Percentiles rank a stretch among this genome's conserved stretches.
Conservation (phyloP, 2,797 vertebrate species). For the Lithobates sylvaticus region DNA sequence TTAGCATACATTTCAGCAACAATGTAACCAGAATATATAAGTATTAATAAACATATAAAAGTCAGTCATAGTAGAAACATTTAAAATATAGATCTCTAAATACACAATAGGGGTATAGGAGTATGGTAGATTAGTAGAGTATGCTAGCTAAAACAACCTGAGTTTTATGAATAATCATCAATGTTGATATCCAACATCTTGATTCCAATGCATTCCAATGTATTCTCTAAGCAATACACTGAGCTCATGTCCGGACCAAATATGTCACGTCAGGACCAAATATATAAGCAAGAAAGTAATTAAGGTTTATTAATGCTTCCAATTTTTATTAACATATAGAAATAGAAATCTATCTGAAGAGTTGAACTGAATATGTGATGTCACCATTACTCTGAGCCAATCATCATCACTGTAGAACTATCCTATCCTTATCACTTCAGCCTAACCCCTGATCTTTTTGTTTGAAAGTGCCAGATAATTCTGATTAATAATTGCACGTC, state of each 20-base stretch:
- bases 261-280: background rate
- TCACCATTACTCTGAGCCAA: background rate
- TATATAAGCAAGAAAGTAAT: too few species aligned
- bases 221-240: background rate
- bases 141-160: too few species aligned
- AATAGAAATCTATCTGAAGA: background rate
- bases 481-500: constrained; percentile 40
- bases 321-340: background rate
- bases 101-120: too few species aligned
- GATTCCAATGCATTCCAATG: too few species aligned
- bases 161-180: too few species aligned
- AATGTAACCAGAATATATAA: too few species aligned
- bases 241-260: background rate
- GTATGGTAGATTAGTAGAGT: too few species aligned
- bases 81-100: too few species aligned
- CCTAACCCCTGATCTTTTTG: constrained; percentile 16
- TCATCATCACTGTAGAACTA: background rate
- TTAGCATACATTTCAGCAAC: too few species aligned
- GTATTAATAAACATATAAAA: too few species aligned
- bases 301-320: background rate
- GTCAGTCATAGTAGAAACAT: too few species aligned
- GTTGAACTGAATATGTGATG: background rate
- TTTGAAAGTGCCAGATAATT: background rate
- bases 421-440: constrained; percentile 8
- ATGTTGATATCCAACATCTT: too few species aligned